Base-by-base conservation (phyloP, 2,888 invertebrate genomes). In the Pomacea canaliculata region DNA sequence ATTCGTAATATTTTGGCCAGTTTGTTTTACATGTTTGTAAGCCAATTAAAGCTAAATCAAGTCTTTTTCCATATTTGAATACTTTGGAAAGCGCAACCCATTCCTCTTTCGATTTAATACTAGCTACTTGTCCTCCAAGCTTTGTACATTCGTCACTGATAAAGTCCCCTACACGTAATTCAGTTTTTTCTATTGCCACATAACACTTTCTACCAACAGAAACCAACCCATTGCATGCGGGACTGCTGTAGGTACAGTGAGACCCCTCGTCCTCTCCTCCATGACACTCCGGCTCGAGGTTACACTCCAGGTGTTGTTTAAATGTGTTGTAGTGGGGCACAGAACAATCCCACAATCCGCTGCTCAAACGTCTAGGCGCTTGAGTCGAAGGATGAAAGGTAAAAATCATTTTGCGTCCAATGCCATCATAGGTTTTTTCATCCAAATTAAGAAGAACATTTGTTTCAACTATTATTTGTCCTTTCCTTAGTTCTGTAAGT, bases 211-310 rank as follows among this genome's bases (percentile, higher is more conserved):
- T 66, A 73, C 13, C 65, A 59, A 12, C 18, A 12, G 65, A 59
- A 37, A 66, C 66, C 23, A 8, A 49, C 9, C 73, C 73, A 5
- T 51, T 27, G 56, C 73, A 73, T 10, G 23, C 27, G 5, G 73
- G 51, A 56, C 73, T 73, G 66, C 73, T 73, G 73, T 37, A 73
- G 18, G 73, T 51, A 56, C 73, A 73, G 18, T 56, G 27, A 37
- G 37, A 1, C 0, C 37, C 37, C 37, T 37, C 37, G 8, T 10
- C 63, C n/a, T 63, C 71, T 37, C 37, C 37, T 37, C 37, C 1
- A 1, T 37, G 37, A 1, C 37, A 37, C 37, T 37, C 37, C 37
- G 0, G 5, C 37, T 1, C 0, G 1, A 37, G 37, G 37, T 37
- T 49, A 37, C 71, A 71, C 23, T 71, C 63, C 37, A 71, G 18